Conservation (phyloP, 2,888 invertebrate genomes). For the Heteromyza rotundicornis region DNA sequence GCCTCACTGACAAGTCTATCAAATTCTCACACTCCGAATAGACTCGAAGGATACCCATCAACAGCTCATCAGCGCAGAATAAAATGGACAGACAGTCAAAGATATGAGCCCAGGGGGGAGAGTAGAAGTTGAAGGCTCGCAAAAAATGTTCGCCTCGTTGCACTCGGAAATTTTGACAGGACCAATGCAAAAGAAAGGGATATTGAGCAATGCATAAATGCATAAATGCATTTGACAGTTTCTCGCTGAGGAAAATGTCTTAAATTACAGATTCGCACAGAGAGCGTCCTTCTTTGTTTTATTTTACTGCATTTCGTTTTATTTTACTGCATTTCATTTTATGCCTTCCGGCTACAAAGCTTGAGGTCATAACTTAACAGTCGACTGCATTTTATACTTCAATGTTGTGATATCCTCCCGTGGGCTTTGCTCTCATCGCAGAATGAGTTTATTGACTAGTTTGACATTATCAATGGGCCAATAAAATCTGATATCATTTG, state of each 20-base stretch:
- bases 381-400: too few species aligned
- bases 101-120: too few species aligned
- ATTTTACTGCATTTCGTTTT: too few species aligned
- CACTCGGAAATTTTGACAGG: conserved; percentile 31
- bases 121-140: neutral
- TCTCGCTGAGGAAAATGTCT: conserved; percentile 40
- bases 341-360: neutral
- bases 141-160: conserved; percentile 44
- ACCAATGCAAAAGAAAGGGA: conserved; percentile 11
- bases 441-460: neutral
- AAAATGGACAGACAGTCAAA: conserved; percentile 23
- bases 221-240: conserved; percentile 24
- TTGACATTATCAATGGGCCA: neutral
- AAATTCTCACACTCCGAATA: conserved; percentile 46
- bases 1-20: conserved; percentile 46
- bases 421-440: neutral
- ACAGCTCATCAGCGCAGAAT: conserved; percentile 17
- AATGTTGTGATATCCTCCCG: neutral
- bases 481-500: conserved; percentile 6
- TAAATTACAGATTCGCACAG: conserved; percentile 43
- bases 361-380: neutral
- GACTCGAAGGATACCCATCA: conserved; percentile 31
- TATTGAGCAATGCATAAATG: too few species aligned
- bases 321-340: too few species aligned
- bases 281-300: neutral